Evolutionary conservation across 2,888 invertebrate species (phyloP), one percentile per base, ranked within the genome.

Genomic region (Stenurella melanura): DNA sequence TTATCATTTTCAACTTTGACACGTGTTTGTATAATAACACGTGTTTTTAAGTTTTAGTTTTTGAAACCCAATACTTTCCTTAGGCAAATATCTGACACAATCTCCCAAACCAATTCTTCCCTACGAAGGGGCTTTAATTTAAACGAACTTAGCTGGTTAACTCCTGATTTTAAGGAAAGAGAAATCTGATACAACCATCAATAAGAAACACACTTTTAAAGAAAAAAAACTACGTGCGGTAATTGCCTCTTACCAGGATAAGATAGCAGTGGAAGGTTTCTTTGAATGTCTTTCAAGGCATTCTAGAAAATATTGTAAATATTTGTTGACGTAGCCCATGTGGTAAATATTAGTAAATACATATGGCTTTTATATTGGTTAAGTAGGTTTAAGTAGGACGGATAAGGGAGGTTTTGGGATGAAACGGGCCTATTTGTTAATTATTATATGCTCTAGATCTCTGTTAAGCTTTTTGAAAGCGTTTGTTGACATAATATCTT

Each of bases 261-360:
- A 77, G 75, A 72, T 79, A 73, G 56, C 80, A 75, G 76, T 73
- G 18, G 60, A 73, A 30, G 74, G 63, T 56, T 60, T 34, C 58
- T 63, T 68, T 50, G 64, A 54, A 73, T 18, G 72, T 75, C 78
- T 78, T 77, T 76, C 34, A 63, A 61, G 64, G 38, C 66, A 63
- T 72, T 63, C 61, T 42, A 30, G 72, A 74, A 56, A 64, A 38
- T 69, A 76, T 73, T 80, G 87, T 85, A 87, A 88, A 86, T 86
- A 87, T 85, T 87, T 86, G 83, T 81, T 84, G 87, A 85, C 85
- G 86, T 85, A 83, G 84, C 81, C 83, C 86, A 86, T 85, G 83
- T 86, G 85, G 86, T 85, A 86, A 85, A 85, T 85, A 85, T 86
- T 86, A 84, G 85, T 85, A 84, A 85, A 85, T 84, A 85, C 85